A percentile compares a stretch with the other conserved stretches of the same genome.
Evolutionary conservation across 1,140 invertebrate genomes (phyloP).

Genomic region (Leucophenga varia): DNA sequence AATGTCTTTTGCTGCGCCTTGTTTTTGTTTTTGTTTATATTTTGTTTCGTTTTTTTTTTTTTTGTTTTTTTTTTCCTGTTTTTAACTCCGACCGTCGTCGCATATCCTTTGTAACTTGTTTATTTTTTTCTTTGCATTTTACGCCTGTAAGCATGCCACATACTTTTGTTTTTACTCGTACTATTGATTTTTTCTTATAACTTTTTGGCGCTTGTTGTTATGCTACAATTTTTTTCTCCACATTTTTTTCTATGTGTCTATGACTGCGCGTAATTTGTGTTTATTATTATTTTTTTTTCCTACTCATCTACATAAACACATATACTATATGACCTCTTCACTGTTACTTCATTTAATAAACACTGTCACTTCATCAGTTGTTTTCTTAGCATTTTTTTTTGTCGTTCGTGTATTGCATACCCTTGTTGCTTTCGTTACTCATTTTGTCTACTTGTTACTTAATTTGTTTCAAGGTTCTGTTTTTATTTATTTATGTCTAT

Average conservation of each 20-base stretch:
- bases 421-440: no score
- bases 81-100: neutral
- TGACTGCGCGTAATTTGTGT: neutral
- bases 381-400: neutral
- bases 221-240: neutral
- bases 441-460: no score
- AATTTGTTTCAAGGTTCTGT: no score
- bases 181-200: no score
- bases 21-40: neutral
- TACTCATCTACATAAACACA: neutral
- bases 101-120: no score
- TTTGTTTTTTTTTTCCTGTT: neutral
- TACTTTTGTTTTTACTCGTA: no score
- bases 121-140: no score
- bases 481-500: no score
- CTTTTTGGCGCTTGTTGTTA: no score
- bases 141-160: no score
- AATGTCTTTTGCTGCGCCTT: neutral
- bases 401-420: no score
- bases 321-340: neutral
- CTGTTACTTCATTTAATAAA: constrained; percentile 9
- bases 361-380: constrained; percentile 8
- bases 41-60: neutral
- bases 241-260: neutral
- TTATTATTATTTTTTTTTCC: neutral